Evolutionary conservation across 2,888 invertebrate species (phyloP), one percentile per base, ranked within the genome.

Genomic region (Caenorhabditis wallacei): DNA sequence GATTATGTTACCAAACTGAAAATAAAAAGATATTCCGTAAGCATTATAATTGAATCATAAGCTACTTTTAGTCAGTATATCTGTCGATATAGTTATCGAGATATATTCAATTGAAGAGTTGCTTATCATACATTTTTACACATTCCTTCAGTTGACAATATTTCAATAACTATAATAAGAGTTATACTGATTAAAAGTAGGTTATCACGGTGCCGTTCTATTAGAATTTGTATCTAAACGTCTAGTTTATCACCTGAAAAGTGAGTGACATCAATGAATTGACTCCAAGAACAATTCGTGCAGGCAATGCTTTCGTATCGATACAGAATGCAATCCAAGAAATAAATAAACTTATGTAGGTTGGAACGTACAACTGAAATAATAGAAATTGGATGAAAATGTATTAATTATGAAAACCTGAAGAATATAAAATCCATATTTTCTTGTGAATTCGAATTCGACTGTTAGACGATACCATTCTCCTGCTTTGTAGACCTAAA

Each of bases 231-330:
- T 43, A 8, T 43, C 2, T 43, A 22, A 59, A 53, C 8, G 30
- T 30, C 3, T 30, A 30, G 8, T 5, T 30, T 16, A 30, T 53
- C 57, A 86, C 85, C 81, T 89, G 89, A 57, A 87, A 89, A 4
- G 89, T 89, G 7, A 90, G 75, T 1, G 90, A 89, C 90, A 91
- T 91, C 40, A 91, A 84, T 8, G 91, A 90, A 63, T 91, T 91
- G 24, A 91, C 90, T 0, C 90, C 89, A 10, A 91, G 82, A 7
- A 89, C 88, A 54, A 91, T 91, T 11, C 91, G 79, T 0, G 91
- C 91, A 4, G 91, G 90, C 1, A 91, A 85, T 10, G 91, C 90
- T 66, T 86, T 87, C 3, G 85, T 86, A 37, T 88, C 88, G n/a
- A 88, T 88, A 64, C 88, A 88, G 70, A 91, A 91, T 0, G 90